These are phyloP conservation scores for Sesia bembeciformis DNA, from an alignment of 2,888 invertebrate genomes.

Conservation along the genomic window DNA sequence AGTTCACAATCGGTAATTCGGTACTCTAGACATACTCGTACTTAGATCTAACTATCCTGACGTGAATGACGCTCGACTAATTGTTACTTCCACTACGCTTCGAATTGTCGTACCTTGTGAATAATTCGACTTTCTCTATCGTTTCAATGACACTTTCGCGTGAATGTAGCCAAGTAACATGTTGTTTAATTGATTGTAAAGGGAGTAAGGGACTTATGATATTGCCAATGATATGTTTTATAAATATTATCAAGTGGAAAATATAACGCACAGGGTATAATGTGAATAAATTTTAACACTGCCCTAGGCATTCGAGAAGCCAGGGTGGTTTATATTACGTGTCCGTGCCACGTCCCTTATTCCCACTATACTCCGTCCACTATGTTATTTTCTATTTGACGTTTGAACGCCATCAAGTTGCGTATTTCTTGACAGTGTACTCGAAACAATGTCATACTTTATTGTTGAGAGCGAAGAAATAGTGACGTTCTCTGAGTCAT, in stretches of 20 bases:
- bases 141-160: conserved; percentile 30
- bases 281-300: conserved; percentile 52
- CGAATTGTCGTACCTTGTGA: conserved; percentile 35
- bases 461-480: no score
- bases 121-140: conserved; percentile 21
- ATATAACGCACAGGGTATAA: conserved; percentile 69
- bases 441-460: no score
- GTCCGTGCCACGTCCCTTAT: conserved; percentile 66
- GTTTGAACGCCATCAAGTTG: no score
- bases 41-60: conserved; percentile 60
- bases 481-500: no score
- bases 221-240: conserved; percentile 55
- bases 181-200: conserved; percentile 52
- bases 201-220: conserved; percentile 62
- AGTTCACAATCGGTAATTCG: conserved; percentile 70
- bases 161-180: conserved; percentile 42
- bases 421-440: no score
- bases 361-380: conserved; percentile 23
- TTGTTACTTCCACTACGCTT: conserved; percentile 46
- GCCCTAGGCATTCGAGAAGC: conserved; percentile 25
- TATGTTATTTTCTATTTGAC: no score
- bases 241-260: conserved; percentile 57
- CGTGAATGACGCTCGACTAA: conserved; percentile 35
- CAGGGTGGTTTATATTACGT: conserved; percentile 22
- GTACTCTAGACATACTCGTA: conserved; percentile 68